These are phyloP conservation scores for Chlorodrepanis virens DNA, from an alignment of 2,113 vertebrate species.

Conservation along the genomic window DNA sequence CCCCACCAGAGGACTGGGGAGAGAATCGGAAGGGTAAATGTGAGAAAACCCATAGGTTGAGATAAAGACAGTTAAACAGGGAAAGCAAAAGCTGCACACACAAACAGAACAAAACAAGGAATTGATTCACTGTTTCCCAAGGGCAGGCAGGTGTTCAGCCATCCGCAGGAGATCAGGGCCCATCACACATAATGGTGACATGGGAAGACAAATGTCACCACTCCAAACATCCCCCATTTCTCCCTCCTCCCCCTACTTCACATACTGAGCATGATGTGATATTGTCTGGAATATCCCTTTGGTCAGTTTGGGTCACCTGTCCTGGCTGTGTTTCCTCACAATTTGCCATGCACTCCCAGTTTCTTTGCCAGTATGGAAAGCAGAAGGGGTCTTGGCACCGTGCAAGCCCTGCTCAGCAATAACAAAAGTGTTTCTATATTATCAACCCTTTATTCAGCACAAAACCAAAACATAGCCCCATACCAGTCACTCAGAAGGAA, in stretches of 20 bases:
- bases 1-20: background rate
- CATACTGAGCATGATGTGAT: background rate
- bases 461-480: background rate
- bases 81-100: background rate
- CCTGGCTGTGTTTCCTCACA: background rate
- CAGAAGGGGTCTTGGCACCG: background rate
- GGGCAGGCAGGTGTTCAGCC: background rate
- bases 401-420: background rate
- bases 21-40: background rate
- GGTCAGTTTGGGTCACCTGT: background rate
- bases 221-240: background rate
- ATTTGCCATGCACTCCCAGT: background rate
- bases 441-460: background rate
- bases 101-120: background rate
- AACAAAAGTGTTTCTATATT: background rate
- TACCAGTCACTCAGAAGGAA: background rate
- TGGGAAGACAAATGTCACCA: background rate
- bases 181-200: accelerated
- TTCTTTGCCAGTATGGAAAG: background rate
- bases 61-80: background rate
- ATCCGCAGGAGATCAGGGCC: background rate
- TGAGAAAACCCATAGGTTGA: background rate
- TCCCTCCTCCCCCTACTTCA: background rate
- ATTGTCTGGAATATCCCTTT: background rate
- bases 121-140: background rate